A percentile compares a stretch with the other conserved stretches of the same genome.
Conservation (phyloP, 1,140 invertebrate species). For the Drosophila rufa region DNA sequence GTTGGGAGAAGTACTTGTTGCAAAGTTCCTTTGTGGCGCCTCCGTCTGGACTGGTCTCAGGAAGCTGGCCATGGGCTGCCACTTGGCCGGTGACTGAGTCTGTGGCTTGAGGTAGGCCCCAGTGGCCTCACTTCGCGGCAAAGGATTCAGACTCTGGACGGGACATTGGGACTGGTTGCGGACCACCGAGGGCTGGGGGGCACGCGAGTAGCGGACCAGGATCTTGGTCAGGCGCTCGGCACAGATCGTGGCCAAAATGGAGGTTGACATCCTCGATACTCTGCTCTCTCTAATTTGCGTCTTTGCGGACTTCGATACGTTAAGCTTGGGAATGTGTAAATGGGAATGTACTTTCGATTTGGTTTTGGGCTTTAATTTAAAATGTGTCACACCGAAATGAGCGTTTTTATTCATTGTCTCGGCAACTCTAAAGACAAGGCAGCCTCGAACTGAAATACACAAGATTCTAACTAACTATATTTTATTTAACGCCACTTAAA, state of each 20-base stretch:
- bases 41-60: not conserved
- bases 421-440: not conserved
- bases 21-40: not conserved
- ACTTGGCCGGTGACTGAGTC: not conserved
- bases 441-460: not conserved
- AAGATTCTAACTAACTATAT: too few species aligned
- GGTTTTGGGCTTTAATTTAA: constrained; percentile 25
- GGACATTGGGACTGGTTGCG: constrained; percentile 4
- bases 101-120: constrained; percentile 8
- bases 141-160: not conserved
- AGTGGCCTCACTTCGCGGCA: constrained; percentile 7
- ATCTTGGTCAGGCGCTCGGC: constrained; percentile 68
- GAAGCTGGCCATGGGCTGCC: constrained; percentile 18
- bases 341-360: constrained; percentile 46
- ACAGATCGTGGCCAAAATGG: constrained; percentile 68
- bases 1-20: not conserved
- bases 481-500: not conserved
- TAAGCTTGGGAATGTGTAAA: constrained; percentile 14
- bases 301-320: not conserved
- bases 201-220: constrained; percentile 44
- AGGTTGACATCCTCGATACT: constrained; percentile 42
- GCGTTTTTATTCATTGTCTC: not conserved
- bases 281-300: constrained; percentile 7
- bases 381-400: constrained; percentile 14
- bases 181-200: constrained; percentile 5